These are phyloP conservation scores for Ardeotis arabs DNA, from an alignment of 2,113 vertebrate genomes.

Conservation along the genomic window DNA sequence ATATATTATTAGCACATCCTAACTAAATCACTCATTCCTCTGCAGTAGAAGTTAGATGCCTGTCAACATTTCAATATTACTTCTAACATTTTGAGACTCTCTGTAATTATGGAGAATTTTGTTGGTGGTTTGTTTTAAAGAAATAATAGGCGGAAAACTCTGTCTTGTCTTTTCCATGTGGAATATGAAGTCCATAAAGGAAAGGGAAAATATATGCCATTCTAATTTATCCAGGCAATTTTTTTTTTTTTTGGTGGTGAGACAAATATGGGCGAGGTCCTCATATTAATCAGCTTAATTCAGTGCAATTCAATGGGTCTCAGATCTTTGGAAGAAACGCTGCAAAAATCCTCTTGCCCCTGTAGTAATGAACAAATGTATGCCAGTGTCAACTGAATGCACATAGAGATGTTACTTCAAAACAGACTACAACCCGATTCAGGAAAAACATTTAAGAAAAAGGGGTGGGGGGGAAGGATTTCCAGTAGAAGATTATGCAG, in stretches of 20 bases:
- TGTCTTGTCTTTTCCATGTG: neutral
- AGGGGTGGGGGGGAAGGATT: neutral
- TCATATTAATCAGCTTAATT: neutral
- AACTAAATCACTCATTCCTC: neutral
- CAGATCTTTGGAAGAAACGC: neutral
- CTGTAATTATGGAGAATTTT: neutral
- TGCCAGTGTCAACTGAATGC: neutral
- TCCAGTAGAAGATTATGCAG: neutral
- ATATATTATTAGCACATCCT: constrained; percentile 40
- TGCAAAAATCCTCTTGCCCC: neutral
- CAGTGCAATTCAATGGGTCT: neutral
- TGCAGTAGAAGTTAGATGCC: neutral
- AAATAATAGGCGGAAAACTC: neutral
- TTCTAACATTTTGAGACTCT: constrained; percentile 10
- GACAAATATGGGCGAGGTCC: neutral
- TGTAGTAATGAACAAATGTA: neutral
- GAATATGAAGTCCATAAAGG: neutral
- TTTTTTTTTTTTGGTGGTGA: neutral
- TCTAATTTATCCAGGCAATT: neutral
- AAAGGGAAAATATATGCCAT: neutral
- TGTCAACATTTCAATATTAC: constrained; percentile 26
- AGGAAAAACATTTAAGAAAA: neutral
- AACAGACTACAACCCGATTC: neutral
- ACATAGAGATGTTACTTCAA: neutral
- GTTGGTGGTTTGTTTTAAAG: constrained; percentile 16